Evolutionary conservation across 2,888 invertebrate genomes (phyloP).

Genomic region (Caenorhabditis sp.): DNA sequence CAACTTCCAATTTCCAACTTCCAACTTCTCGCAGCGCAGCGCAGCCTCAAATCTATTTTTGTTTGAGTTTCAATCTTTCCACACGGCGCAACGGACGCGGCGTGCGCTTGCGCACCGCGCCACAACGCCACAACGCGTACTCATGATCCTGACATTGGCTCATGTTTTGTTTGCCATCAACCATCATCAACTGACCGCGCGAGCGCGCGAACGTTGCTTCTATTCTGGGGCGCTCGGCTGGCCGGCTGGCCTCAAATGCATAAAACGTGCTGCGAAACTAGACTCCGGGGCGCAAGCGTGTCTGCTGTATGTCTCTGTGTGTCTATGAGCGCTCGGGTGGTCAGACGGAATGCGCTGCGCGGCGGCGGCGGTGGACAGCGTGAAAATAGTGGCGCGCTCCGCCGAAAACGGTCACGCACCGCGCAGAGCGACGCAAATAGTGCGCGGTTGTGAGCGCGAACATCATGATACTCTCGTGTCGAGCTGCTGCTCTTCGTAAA

Average conservation of each 20-base stretch:
- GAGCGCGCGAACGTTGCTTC: constrained; percentile 56
- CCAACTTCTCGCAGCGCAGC: no score
- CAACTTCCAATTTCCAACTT: no score
- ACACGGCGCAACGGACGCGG: constrained; percentile 42
- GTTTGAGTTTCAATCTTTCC: constrained; percentile 39
- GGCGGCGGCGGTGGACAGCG: constrained; percentile 41
- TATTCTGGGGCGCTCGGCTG: constrained; percentile 55
- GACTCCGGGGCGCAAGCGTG: constrained; percentile 41
- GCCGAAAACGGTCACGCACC: constrained; percentile 58
- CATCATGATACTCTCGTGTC: constrained; percentile 63
- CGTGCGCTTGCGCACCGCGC: constrained; percentile 49
- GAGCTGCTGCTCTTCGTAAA: constrained; percentile 23
- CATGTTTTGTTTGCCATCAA: constrained; percentile 63
- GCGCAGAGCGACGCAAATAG: constrained; percentile 55
- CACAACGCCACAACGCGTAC: constrained; percentile 55
- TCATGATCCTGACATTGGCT: constrained; percentile 63
- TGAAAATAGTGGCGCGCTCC: constrained; percentile 54
- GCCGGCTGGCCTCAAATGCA: constrained; percentile 39
- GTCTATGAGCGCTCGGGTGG: constrained; percentile 28
- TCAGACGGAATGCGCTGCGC: constrained; percentile 33
- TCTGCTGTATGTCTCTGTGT: constrained; percentile 18
- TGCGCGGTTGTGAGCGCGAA: constrained; percentile 49
- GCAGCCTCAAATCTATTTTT: constrained; percentile 48
- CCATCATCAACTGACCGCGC: constrained; percentile 45
- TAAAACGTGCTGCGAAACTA: constrained; percentile 61